Evolutionary conservation across 2,797 vertebrate species (phyloP).

Genomic region (Acanthornis magna): DNA sequence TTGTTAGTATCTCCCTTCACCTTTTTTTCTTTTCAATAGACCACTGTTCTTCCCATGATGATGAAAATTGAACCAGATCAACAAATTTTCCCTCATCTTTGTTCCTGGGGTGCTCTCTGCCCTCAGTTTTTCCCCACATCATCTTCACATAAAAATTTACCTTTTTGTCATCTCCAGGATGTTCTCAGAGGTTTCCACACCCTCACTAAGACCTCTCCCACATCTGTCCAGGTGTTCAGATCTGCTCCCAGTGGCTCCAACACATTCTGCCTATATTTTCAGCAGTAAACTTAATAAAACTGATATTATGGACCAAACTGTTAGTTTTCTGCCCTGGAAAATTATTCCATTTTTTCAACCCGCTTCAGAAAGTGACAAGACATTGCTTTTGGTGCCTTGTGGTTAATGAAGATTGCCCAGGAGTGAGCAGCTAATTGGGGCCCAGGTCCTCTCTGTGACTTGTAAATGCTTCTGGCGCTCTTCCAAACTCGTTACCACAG

Average conservation of each 20-base stretch:
- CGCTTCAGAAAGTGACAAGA: background rate
- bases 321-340: background rate
- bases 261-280: background rate
- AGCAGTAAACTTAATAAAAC: background rate
- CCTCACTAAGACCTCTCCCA: background rate
- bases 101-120: background rate
- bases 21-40: background rate
- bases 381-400: background rate
- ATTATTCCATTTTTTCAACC: background rate
- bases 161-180: background rate
- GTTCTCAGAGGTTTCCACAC: background rate
- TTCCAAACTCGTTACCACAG: conserved; percentile 28
- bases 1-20: background rate
- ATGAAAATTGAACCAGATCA: background rate
- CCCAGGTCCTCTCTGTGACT: background rate
- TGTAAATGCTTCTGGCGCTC: conserved; percentile 22
- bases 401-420: background rate
- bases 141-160: background rate
- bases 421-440: background rate
- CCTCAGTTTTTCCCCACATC: background rate
- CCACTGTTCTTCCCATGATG: background rate
- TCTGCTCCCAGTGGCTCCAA: background rate
- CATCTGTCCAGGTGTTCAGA: background rate
- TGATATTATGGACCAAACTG: background rate
- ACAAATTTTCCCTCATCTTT: background rate